Conservation (phyloP, 2,113 vertebrate species). For the Podarcis muralis region DNA sequence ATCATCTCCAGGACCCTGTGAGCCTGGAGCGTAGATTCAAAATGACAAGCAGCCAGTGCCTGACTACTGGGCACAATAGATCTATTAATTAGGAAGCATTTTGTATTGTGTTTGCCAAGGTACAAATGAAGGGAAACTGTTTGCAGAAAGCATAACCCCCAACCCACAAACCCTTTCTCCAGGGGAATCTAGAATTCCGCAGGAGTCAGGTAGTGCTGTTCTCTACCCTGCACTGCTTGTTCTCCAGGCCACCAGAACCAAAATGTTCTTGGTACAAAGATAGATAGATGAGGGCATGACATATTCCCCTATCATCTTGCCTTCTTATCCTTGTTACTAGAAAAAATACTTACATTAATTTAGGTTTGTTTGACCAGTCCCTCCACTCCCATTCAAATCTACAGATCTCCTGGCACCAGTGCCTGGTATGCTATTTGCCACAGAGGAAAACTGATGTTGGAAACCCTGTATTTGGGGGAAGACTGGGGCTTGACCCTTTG, state of each 20-base stretch:
- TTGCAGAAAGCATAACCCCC: background rate
- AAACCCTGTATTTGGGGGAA: background rate
- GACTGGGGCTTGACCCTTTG: background rate
- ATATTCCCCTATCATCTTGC: background rate
- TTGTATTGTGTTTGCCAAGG: background rate
- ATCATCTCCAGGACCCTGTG: conserved; percentile 4
- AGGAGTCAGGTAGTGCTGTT: background rate
- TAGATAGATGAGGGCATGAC: background rate
- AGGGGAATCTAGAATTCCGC: background rate
- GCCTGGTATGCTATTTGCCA: background rate
- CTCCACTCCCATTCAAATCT: background rate
- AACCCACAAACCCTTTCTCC: background rate
- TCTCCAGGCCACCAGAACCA: background rate
- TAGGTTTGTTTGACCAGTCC: background rate
- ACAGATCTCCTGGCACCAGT: rapidly evolving
- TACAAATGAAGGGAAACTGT: background rate
- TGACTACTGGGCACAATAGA: background rate
- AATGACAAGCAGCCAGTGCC: background rate
- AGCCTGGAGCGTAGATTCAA: background rate
- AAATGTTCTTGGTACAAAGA: rapidly evolving
- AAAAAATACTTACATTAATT: too few species aligned
- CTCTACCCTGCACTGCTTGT: background rate
- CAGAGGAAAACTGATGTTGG: background rate
- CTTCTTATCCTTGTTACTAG: background rate
- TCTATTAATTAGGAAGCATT: background rate